These are phyloP conservation scores for Nasonia oneida DNA, from an alignment of 2,888 invertebrate species.

Conservation along the genomic window DNA sequence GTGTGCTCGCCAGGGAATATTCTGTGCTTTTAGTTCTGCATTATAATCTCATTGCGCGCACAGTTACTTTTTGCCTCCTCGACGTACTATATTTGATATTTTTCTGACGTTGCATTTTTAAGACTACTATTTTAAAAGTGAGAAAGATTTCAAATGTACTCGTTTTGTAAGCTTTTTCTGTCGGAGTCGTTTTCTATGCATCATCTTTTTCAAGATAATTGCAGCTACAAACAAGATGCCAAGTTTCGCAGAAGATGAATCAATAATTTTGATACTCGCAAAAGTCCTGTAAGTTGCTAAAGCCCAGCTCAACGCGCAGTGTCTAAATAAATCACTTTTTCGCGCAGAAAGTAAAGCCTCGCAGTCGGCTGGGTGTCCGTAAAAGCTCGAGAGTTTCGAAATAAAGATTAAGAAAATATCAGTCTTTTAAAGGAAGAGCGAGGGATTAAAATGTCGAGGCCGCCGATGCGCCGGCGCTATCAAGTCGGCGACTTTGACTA, in stretches of 20 bases:
- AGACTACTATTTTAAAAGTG: no score
- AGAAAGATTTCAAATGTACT: no score
- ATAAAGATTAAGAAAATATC: constrained; percentile 54
- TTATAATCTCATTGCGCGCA: constrained; percentile 32
- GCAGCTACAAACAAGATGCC: not conserved
- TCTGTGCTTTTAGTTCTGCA: constrained; percentile 29
- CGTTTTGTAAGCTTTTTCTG: no score
- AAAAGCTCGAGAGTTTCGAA: constrained; percentile 40
- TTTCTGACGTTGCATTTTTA: not conserved
- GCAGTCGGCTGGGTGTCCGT: not conserved
- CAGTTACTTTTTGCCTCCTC: not conserved
- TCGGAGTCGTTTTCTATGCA: no score
- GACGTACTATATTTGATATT: not conserved
- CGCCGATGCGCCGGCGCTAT: constrained; percentile 32
- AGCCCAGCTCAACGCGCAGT: not conserved
- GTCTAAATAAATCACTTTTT: constrained; percentile 35
- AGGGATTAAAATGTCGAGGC: constrained; percentile 55
- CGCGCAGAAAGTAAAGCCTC: constrained; percentile 12
- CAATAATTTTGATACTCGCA: not conserved
- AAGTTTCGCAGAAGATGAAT: not conserved
- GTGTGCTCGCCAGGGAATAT: not conserved
- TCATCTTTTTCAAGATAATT: no score
- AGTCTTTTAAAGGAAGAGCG: constrained; percentile 28
- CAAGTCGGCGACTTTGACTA: constrained; percentile 54
- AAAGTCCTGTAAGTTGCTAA: not conserved